Evolutionary conservation across 1,140 invertebrate species (phyloP).

Genomic region (Phthorimaea operculella): DNA sequence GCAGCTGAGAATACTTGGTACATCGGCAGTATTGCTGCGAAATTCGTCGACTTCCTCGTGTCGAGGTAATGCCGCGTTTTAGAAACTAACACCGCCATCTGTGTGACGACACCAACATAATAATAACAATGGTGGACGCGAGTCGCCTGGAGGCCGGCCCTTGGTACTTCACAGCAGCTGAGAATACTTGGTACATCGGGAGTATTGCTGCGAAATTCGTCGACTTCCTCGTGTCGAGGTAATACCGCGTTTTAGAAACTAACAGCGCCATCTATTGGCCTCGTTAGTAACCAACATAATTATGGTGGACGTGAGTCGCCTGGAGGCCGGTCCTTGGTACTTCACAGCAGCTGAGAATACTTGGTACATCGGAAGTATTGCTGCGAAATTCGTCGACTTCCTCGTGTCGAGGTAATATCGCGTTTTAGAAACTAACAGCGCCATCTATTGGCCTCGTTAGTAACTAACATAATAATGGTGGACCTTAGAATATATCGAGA

Average conservation of each 20-base stretch:
- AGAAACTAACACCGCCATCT: too few relatives aligned
- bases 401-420: conserved; percentile 59
- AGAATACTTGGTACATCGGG: conserved; percentile 68
- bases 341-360: conserved; percentile 67
- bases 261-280: too few relatives aligned
- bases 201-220: conserved; percentile 64
- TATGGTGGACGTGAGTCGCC: conserved; percentile 57
- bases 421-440: too few relatives aligned
- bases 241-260: too few relatives aligned
- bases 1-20: conserved; percentile 67
- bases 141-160: conserved; percentile 65
- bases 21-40: conserved; percentile 63
- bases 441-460: too few relatives aligned
- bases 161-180: conserved; percentile 68
- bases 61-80: conserved; percentile 52
- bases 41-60: conserved; percentile 68
- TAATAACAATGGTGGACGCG: conserved; percentile 66
- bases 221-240: conserved; percentile 67
- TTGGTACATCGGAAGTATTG: conserved; percentile 64
- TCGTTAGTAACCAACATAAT: conserved; percentile 69
- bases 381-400: conserved; percentile 67
- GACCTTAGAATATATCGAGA: conserved; percentile 65
- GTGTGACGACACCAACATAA: conserved; percentile 67
- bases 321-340: conserved; percentile 70
- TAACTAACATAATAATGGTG: conserved; percentile 67